These are phyloP conservation scores for Callyntrura guangdongensis DNA, from an alignment of 2,888 invertebrate species.

Conservation along the genomic window DNA sequence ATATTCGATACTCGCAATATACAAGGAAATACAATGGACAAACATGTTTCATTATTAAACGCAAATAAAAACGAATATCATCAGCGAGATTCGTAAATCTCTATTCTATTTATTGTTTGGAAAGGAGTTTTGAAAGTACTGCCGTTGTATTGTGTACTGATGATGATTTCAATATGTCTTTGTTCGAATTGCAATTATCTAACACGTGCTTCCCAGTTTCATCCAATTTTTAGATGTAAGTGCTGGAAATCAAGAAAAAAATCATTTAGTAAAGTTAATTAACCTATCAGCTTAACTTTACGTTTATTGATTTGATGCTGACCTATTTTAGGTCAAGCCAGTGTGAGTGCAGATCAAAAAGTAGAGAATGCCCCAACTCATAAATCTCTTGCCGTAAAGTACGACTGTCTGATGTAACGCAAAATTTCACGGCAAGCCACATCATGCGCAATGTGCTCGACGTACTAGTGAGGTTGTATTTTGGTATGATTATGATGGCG, in stretches of 20 bases:
- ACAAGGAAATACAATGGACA: too few species aligned
- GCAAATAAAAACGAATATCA: too few species aligned
- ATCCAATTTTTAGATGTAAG: neutral
- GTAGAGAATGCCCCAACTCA: neutral
- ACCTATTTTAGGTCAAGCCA: neutral
- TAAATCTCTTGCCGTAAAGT: too few species aligned
- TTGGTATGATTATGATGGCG: conserved; percentile 24
- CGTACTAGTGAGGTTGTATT: neutral
- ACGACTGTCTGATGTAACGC: too few species aligned
- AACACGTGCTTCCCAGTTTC: conserved; percentile 10
- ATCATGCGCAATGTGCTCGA: neutral
- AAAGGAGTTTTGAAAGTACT: too few species aligned
- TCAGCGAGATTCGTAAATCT: too few species aligned
- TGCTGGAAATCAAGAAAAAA: conserved; percentile 2
- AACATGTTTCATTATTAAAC: too few species aligned
- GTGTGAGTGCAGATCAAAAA: neutral
- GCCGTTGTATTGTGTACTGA: too few species aligned
- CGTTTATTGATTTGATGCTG: conserved; percentile 19
- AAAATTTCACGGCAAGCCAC: too few species aligned
- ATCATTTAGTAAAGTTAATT: conserved; percentile 47
- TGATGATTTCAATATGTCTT: too few species aligned
- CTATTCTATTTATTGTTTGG: too few species aligned
- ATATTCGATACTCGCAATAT: too few species aligned
- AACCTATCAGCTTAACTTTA: conserved; percentile 26
- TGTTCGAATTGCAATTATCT: neutral